Conservation (phyloP, 2,113 vertebrate species). For the Catharus fuscescens region DNA sequence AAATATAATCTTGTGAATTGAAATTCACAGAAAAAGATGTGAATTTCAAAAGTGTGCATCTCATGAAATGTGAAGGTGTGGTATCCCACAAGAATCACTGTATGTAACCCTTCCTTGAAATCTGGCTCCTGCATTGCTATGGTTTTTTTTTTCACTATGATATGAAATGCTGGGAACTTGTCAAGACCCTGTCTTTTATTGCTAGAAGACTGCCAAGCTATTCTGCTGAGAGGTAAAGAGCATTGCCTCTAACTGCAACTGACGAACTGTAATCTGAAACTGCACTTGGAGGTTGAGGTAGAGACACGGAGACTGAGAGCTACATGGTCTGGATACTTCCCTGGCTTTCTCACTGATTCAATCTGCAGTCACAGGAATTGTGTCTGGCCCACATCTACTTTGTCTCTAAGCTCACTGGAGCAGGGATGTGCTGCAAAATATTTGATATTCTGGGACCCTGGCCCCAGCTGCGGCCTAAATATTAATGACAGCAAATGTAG, state of each 20-base stretch:
- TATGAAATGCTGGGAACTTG: background rate
- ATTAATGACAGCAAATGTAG: background rate
- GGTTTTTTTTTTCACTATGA: background rate
- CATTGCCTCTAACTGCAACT: background rate
- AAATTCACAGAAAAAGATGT: background rate
- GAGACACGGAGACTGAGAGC: background rate
- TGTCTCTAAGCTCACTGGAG: background rate
- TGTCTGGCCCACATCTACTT: background rate
- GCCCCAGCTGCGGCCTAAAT: background rate
- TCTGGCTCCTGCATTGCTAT: background rate
- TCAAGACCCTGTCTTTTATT: background rate
- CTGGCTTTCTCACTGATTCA: background rate
- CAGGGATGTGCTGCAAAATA: background rate
- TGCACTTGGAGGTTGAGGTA: background rate
- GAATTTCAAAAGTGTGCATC: background rate
- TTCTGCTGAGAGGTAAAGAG: background rate
- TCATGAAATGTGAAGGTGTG: background rate
- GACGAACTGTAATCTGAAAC: background rate
- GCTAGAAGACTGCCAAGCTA: background rate
- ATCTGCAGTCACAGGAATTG: background rate
- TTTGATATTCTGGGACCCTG: background rate
- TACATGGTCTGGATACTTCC: background rate
- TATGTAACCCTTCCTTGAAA: background rate
- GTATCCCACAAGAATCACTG: background rate
- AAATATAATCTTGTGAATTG: background rate